These are phyloP conservation scores for Fundulus diaphanus DNA, from an alignment of 2,797 vertebrate genomes.

Conservation along the genomic window DNA sequence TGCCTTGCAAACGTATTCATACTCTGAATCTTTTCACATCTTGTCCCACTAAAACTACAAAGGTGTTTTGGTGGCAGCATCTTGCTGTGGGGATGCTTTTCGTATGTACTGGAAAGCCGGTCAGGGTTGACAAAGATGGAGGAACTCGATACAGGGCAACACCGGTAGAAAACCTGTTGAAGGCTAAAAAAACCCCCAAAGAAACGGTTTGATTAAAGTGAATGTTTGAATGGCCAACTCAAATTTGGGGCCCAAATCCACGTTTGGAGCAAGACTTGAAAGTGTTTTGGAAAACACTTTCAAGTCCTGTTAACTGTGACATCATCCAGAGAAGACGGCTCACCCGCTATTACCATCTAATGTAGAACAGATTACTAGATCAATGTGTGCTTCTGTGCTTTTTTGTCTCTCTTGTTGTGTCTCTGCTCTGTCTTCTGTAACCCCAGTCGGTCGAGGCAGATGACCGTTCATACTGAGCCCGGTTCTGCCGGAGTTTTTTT, in stretches of 20 bases:
- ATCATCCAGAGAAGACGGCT: too few relatives aligned
- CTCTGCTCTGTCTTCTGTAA: too few relatives aligned
- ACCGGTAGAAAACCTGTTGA: background rate
- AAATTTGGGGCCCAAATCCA: background rate
- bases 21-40: background rate
- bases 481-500: too few relatives aligned
- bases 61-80: background rate
- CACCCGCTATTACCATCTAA: too few relatives aligned
- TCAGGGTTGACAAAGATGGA: background rate
- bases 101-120: background rate
- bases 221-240: background rate
- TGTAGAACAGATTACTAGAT: too few relatives aligned
- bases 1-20: background rate
- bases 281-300: background rate
- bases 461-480: too few relatives aligned
- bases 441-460: too few relatives aligned
- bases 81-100: background rate
- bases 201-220: background rate
- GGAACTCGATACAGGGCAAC: background rate
- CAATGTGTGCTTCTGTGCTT: too few relatives aligned
- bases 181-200: background rate
- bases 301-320: too few relatives aligned
- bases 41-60: background rate
- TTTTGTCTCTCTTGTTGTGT: too few relatives aligned
- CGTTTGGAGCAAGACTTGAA: background rate